These are phyloP conservation scores for Bembecia ichneumoniformis DNA, from an alignment of 2,888 invertebrate species.

Conservation along the genomic window DNA sequence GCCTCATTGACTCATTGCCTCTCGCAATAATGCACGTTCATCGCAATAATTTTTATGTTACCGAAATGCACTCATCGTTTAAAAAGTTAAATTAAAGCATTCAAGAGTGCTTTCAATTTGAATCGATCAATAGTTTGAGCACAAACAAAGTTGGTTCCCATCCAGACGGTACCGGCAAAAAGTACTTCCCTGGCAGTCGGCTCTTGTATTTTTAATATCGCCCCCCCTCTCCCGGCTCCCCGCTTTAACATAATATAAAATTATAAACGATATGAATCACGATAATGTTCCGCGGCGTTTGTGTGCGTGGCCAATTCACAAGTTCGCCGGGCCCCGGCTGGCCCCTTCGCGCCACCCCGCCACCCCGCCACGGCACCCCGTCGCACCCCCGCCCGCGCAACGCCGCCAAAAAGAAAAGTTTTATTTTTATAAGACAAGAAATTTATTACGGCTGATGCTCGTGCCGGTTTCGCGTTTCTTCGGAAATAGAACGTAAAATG, in stretches of 20 bases:
- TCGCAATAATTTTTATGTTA: not conserved
- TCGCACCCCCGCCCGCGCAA: constrained; percentile 31
- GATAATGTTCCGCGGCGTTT: constrained; percentile 60
- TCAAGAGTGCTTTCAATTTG: constrained; percentile 9
- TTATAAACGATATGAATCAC: constrained; percentile 72
- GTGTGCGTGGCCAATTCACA: constrained; percentile 67
- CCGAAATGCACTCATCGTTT: not conserved
- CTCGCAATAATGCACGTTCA: not conserved
- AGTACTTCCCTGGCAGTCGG: constrained; percentile 37
- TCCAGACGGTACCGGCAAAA: constrained; percentile 49
- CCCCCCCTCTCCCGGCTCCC: constrained; percentile 34
- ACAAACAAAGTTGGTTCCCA: constrained; percentile 62
- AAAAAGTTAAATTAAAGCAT: not conserved
- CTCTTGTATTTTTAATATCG: constrained; percentile 69
- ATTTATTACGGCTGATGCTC: constrained; percentile 67
- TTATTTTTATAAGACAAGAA: constrained; percentile 72
- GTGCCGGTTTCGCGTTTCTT: constrained; percentile 63
- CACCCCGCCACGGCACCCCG: not conserved
- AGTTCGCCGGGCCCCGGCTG: constrained; percentile 46
- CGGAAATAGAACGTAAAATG: constrained; percentile 60
- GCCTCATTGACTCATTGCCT: not conserved
- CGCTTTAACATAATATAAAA: constrained; percentile 71
- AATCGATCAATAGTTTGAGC: constrained; percentile 58
- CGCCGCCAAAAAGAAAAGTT: constrained; percentile 66
- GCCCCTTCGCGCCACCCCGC: not conserved